phyloP scores from a whole-genome alignment of 2,888 invertebrate species.

The Melipona bicolor region DNA sequence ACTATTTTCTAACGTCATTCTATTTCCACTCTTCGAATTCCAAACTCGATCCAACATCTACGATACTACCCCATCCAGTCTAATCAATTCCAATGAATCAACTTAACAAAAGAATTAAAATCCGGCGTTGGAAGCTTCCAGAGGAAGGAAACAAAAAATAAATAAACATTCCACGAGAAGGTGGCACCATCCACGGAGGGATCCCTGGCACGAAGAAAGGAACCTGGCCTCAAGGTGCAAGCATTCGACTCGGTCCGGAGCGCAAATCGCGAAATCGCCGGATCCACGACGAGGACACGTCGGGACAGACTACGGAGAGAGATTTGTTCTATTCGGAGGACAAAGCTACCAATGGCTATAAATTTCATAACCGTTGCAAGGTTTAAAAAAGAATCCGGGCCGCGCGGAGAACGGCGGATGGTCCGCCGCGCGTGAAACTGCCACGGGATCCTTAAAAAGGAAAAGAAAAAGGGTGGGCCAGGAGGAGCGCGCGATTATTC shows the following conservation, averaged over 20 bases:
- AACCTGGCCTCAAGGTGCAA: not conserved
- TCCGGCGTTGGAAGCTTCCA: not conserved
- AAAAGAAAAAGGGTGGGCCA: conserved; percentile 14
- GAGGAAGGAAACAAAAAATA: not conserved
- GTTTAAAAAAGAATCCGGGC: conserved; percentile 10
- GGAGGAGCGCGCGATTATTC: conserved; percentile 69
- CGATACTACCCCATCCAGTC: not conserved
- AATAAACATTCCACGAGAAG: too few relatives aligned
- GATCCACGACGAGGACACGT: conserved; percentile 53
- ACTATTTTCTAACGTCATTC: too few relatives aligned
- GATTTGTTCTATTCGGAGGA: conserved; percentile 73
- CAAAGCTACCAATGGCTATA: conserved; percentile 78
- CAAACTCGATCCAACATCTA: not conserved
- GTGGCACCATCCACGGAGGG: not conserved
- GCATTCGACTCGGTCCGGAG: conserved; percentile 61
- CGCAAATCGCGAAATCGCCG: conserved; percentile 63
- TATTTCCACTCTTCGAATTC: not conserved
- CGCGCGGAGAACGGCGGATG: conserved; percentile 2
- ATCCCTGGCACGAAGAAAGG: conserved; percentile 9
- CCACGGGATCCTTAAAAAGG: conserved; percentile 81
- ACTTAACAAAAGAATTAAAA: not conserved
- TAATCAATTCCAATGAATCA: conserved; percentile 38
- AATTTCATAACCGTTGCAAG: conserved; percentile 68
- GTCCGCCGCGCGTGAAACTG: conserved; percentile 81
- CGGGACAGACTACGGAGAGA: conserved; percentile 35